Base-by-base conservation (phyloP, 1,140 invertebrate species). In the Lepidostoma basale region DNA sequence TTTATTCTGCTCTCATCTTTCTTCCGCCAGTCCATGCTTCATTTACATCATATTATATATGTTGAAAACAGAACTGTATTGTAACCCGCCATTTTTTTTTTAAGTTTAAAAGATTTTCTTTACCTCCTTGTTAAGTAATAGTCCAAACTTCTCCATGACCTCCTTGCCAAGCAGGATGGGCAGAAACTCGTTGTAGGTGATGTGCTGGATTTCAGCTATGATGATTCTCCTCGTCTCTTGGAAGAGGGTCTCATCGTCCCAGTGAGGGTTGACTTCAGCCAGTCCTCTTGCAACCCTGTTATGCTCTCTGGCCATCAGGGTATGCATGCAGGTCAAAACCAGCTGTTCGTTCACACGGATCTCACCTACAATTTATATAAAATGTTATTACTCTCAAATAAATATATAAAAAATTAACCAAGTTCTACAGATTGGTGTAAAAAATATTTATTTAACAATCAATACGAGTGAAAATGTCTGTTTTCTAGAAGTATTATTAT, bases 211-310 rank as follows among this genome's bases (percentile, higher is more conserved):
- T 77, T 93, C 87, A 2, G 95, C 96, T 49, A 95, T 93, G 49
- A 92, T 88, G 74, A 98, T 95, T 42, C 94, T 86, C 69, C 95
- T 85, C 0, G 94, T 82, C 83, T 98, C 96, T 84, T 98, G 95
- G 84, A 92, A 99, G 0, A 98, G 76, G 0, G 89, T 96, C 81
- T 98, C 95, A 76, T 98, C 95, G 75, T 96, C 92, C 95, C 95
- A 97, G 75, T 97, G 94, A 1, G 94, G 93, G 82, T 98, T 98
- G 8, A 97, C 86, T 52, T 87, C 83, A 0, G 88, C 85, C 28
- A 97, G 78, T 20, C 83, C 90, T 54, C 87, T 87, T 0, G 94
- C 94, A 1, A 95, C 80, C 62, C 93, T 84, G 77, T 97, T 97
- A 77, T 97, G 94, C 77, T 95, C 92, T 30, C 93, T 81, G 0